Conservation (phyloP, 2,113 vertebrate species). For the Saguinus imperator region DNA sequence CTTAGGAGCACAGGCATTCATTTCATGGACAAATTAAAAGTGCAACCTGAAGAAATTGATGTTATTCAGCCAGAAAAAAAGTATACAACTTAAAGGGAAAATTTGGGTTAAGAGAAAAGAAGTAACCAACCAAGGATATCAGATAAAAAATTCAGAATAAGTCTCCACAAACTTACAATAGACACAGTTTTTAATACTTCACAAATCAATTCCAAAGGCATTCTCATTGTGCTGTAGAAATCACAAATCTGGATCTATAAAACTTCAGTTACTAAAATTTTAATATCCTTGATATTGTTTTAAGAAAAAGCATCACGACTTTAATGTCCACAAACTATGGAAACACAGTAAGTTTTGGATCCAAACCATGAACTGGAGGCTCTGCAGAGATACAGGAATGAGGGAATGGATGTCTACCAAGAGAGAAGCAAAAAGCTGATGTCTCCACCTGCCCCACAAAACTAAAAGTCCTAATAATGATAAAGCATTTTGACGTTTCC, state of each 20-base stretch:
- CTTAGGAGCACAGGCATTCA: slow-evolving; percentile 24
- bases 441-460: not conserved
- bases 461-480: slow-evolving; percentile 48
- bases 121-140: not conserved
- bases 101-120: slow-evolving; percentile 38
- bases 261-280: slow-evolving; percentile 42
- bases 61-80: slow-evolving; percentile 32
- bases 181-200: slow-evolving; percentile 33
- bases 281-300: slow-evolving; percentile 47
- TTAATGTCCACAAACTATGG: not conserved
- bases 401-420: not conserved
- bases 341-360: not conserved
- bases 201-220: slow-evolving; percentile 11
- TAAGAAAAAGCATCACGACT: slow-evolving; percentile 23
- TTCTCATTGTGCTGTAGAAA: slow-evolving; percentile 19
- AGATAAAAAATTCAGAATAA: slow-evolving; percentile 42
- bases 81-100: not conserved
- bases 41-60: slow-evolving; percentile 56
- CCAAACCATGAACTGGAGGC: not conserved
- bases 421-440: not conserved
- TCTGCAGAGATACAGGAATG: not conserved
- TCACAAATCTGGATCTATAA: not conserved
- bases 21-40: slow-evolving; percentile 71
- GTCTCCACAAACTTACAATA: slow-evolving; percentile 1
- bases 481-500: not conserved